A percentile compares a stretch with the other conserved stretches of the same genome.
phyloP scores from a whole-genome alignment of 2,113 vertebrate species.

The Fulica atra region DNA sequence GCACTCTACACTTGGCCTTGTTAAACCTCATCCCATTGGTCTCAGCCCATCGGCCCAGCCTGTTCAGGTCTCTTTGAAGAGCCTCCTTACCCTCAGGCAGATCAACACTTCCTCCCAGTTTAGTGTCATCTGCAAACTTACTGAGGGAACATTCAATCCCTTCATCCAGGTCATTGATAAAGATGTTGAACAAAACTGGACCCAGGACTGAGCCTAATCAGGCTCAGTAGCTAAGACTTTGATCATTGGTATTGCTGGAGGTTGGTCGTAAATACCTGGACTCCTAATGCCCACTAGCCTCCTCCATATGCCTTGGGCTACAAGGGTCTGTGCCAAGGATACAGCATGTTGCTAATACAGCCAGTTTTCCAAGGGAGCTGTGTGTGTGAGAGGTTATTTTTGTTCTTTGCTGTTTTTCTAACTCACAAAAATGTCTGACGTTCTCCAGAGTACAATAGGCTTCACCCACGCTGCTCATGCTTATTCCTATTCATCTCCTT shows the following conservation, averaged over 20 bases:
- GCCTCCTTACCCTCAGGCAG: no score
- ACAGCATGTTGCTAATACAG: accelerated
- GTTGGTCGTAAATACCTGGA: background rate
- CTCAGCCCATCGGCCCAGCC: no score
- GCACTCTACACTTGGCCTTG: no score
- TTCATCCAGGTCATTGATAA: no score
- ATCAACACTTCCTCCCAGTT: no score
- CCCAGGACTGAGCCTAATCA: no score
- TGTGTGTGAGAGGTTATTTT: background rate
- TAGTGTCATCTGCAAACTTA: no score
- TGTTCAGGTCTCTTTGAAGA: no score
- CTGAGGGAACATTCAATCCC: no score
- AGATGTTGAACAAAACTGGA: no score
- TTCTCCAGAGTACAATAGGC: background rate
- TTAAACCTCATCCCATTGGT: no score
- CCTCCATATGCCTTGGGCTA: accelerated
- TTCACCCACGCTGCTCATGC: background rate
- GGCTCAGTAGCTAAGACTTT: background rate
- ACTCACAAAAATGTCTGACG: background rate
- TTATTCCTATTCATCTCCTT: background rate
- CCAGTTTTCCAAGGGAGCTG: background rate
- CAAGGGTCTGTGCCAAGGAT: background rate
- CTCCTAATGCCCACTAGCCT: background rate
- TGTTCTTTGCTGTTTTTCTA: background rate
- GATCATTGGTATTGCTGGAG: background rate